Evolutionary conservation across 2,888 invertebrate genomes (phyloP).

Genomic region (Scelioninae gen. 1): DNA sequence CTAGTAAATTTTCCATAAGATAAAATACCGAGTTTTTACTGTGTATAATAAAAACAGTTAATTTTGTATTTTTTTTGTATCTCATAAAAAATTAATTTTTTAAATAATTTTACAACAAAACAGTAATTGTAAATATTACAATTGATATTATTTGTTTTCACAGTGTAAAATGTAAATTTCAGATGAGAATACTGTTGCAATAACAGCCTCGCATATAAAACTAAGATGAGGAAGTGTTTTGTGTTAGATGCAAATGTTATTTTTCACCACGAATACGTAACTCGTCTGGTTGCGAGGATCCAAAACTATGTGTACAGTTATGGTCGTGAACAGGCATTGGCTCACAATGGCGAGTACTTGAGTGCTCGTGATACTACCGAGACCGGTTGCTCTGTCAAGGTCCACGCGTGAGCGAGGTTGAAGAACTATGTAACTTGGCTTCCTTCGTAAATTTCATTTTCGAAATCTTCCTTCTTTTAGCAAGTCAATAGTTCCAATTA

Average conservation of each 20-base stretch:
- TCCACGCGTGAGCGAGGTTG: slow-evolving; percentile 57
- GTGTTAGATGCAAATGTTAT: slow-evolving; percentile 38
- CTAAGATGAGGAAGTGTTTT: slow-evolving; percentile 21
- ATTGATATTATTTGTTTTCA: too few species aligned
- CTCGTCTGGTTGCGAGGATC: slow-evolving; percentile 17
- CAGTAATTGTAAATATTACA: too few species aligned
- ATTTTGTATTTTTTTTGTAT: too few species aligned
- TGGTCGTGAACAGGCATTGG: slow-evolving; percentile 36
- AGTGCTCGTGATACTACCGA: slow-evolving; percentile 3
- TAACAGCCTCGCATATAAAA: too few species aligned
- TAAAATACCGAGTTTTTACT: too few species aligned
- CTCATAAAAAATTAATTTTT: too few species aligned
- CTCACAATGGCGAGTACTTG: slow-evolving; percentile 35
- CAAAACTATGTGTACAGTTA: slow-evolving; percentile 36
- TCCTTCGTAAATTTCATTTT: slow-evolving; percentile 1
- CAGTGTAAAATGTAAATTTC: too few species aligned
- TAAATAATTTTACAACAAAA: too few species aligned
- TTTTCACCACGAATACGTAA: slow-evolving; percentile 26
- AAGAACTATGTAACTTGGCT: slow-evolving; percentile 61
- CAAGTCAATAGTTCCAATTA: not conserved
- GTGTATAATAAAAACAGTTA: too few species aligned
- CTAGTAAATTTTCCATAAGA: too few species aligned
- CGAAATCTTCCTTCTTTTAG: not conserved
- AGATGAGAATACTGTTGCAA: too few species aligned
- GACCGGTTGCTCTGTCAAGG: slow-evolving; percentile 56